Evolutionary conservation across 2,113 vertebrate species (phyloP), one percentile per base, ranked within the genome.

Genomic region (Trichomycterus rosablanca): DNA sequence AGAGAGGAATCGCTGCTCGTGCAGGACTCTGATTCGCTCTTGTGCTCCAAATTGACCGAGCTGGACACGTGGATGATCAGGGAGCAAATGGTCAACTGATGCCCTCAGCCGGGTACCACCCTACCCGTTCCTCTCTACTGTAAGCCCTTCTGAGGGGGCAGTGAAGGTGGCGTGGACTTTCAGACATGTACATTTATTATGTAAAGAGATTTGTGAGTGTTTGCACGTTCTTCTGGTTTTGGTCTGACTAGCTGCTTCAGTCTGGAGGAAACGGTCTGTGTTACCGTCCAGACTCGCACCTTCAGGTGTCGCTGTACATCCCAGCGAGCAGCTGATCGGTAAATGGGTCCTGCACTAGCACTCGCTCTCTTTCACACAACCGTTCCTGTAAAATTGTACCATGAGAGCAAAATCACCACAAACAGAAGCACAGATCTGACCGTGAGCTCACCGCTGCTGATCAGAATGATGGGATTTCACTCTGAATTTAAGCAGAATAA

Each of bases 21-120:
- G 19, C 82, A 84, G 54, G 89, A 93, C 12, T 70, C 88, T 43
- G 89, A 93, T 56, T 84, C 84, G 0, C 78, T 88, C 3, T 81
- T 90, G 52, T 87, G 82, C 62, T 66, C 84, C 26, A 89, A 86
- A 34, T 79, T 89, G 1, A 71, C 81, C 14, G 78, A 88, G 60
- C 70, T 89, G 10, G 81, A 72, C 19, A 6, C 77, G 70, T 85
- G 84, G 84, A 37, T 85, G 64, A 64, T 52, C 0, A 5, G 50
- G 0, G 76, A 88, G 63, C 74, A 83, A 59, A 34, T 14, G 3
- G 69, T 71, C 20, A 56, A 64, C 22, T 81, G 77, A 82, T n/a
- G n/a, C 64, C 0, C 42, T 35, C 14, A 9, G n/a, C 9, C 5
- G 3, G 1, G 20, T 2, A 3, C 14, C 9, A 7, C 14, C 1